phyloP scores from a whole-genome alignment of 2,888 invertebrate genomes.

The Sinelater perroti region DNA sequence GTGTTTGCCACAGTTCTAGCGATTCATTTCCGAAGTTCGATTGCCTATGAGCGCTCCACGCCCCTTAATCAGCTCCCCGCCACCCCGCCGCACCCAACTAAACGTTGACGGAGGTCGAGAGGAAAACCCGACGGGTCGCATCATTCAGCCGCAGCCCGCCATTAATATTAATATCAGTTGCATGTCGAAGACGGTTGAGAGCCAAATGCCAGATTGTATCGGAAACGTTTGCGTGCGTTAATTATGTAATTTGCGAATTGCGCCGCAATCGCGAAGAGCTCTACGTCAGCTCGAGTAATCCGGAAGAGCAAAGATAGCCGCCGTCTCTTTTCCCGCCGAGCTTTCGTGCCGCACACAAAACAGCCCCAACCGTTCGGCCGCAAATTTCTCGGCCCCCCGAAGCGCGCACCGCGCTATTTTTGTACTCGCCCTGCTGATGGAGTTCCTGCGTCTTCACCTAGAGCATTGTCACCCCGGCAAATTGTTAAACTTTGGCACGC shows the following conservation, averaged over 20 bases:
- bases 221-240: constrained; percentile 14
- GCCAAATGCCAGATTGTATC: constrained; percentile 9
- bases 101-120: constrained; percentile 37
- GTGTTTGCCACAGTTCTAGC: constrained; percentile 45
- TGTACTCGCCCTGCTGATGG: constrained; percentile 1
- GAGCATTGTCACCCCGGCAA: constrained; percentile 1
- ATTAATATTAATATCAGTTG: constrained; percentile 44
- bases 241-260: constrained; percentile 17
- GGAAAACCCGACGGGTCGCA: constrained; percentile 36
- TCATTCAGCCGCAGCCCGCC: constrained; percentile 39
- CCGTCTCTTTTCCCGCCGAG: background rate
- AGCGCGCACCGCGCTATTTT: constrained; percentile 1
- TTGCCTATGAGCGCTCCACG: constrained; percentile 44
- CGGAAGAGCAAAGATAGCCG: background rate
- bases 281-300: background rate
- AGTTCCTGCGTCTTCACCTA: background rate
- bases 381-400: constrained; percentile 9
- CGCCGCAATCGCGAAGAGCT: constrained; percentile 18
- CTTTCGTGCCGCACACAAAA: constrained; percentile 2
- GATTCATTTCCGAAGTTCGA: constrained; percentile 46
- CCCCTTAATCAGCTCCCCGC: constrained; percentile 37
- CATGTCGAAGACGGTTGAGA: constrained; percentile 36
- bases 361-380: constrained; percentile 6
- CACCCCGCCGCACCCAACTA: constrained; percentile 21
- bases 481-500: background rate